phyloP scores from a whole-genome alignment of 2,797 vertebrate genomes.

The Danio choprae region DNA sequence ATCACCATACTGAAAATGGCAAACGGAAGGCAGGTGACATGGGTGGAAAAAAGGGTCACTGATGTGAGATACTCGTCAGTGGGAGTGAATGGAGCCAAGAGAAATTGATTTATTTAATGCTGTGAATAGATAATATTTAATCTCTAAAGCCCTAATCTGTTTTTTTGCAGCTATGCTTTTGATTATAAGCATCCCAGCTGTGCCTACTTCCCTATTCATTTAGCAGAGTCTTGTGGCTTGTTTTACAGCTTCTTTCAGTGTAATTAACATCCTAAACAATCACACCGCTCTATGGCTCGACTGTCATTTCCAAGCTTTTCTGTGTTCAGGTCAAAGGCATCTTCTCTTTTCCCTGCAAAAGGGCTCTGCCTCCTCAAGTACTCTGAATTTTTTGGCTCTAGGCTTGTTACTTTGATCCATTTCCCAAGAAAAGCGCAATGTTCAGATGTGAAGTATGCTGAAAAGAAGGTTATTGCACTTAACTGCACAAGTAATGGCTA shows the following conservation, averaged over 20 bases:
- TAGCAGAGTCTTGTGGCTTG: constrained; percentile 69
- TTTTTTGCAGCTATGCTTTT: constrained; percentile 55
- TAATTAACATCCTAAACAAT: constrained; percentile 62
- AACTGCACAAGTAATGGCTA: constrained; percentile 28
- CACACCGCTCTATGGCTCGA: constrained; percentile 20
- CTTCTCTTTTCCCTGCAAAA: constrained; percentile 44
- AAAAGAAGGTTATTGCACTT: constrained; percentile 42
- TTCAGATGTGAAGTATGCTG: constrained; percentile 39
- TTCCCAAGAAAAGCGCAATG: constrained; percentile 33
- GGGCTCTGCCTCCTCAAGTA: constrained; percentile 37
- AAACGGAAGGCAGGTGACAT: constrained; percentile 50
- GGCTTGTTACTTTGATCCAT: constrained; percentile 44
- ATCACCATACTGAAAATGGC: constrained; percentile 20
- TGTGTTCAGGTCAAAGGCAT: constrained; percentile 50
- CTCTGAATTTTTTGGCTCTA: constrained; percentile 37
- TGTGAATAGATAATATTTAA: constrained; percentile 82
- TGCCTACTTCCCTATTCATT: constrained; percentile 83
- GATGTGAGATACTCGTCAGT: constrained; percentile 7
- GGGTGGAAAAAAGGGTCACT: constrained; percentile 17
- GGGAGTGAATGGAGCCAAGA: constrained; percentile 59
- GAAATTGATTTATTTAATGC: constrained; percentile 78
- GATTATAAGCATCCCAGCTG: constrained; percentile 85
- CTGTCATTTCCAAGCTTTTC: constrained; percentile 32
- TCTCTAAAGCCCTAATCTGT: constrained; percentile 83
- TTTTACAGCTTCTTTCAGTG: constrained; percentile 69